phyloP scores from a whole-genome alignment of 2,797 vertebrate genomes.

The Ctenosaura bakeri region DNA sequence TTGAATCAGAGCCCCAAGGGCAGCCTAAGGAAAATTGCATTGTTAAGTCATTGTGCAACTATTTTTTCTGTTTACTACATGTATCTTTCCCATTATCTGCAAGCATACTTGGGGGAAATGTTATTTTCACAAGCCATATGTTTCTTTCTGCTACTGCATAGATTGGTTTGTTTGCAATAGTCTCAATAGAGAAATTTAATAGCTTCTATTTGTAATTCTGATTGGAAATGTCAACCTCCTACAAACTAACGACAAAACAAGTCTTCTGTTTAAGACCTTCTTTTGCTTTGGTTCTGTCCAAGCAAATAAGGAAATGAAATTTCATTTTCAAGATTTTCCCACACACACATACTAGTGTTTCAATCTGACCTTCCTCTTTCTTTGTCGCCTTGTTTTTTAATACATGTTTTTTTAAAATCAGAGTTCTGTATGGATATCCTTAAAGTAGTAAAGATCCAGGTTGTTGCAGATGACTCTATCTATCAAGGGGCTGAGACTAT shows the following conservation, averaged over 20 bases:
- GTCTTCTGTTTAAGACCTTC: not conserved
- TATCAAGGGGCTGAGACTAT: too few relatives aligned
- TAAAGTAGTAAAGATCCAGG: not conserved
- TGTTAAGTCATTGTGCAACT: not conserved
- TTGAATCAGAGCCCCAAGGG: not conserved
- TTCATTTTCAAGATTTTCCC: not conserved
- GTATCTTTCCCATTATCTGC: not conserved
- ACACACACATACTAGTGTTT: not conserved
- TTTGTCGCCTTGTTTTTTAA: slow-evolving; percentile 1
- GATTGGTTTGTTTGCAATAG: not conserved
- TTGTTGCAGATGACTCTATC: too few relatives aligned
- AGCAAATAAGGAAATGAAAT: slow-evolving; percentile 23
- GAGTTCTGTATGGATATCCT: too few relatives aligned
- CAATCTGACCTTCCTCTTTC: not conserved
- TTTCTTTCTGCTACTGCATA: not conserved
- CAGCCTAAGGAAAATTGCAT: not conserved
- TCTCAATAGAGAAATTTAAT: not conserved
- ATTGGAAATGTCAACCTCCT: not conserved
- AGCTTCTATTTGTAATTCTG: not conserved
- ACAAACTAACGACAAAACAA: not conserved
- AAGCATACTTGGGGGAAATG: not conserved
- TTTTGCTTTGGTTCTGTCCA: not conserved
- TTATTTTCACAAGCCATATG: not conserved
- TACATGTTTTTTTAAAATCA: not conserved
- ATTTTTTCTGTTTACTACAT: not conserved